Percentiles rank a stretch among this genome's conserved stretches.
These are phyloP conservation scores for Phragmatobia fuliginosa DNA, from an alignment of 2,888 invertebrate species.

Conservation along the genomic window DNA sequence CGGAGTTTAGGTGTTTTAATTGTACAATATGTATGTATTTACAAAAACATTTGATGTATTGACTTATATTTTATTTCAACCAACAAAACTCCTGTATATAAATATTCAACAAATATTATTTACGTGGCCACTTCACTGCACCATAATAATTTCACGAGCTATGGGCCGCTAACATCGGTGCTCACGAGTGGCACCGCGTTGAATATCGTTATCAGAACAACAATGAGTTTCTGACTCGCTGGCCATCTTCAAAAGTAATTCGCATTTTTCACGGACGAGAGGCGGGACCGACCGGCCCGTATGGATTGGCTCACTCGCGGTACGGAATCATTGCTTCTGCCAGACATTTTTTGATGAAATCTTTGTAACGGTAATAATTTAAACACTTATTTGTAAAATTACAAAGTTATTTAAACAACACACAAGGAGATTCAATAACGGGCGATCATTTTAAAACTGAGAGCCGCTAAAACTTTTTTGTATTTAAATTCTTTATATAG, in stretches of 20 bases:
- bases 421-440: background rate
- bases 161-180: conserved; percentile 57
- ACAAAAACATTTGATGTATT: too few relatives aligned
- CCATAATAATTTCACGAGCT: conserved; percentile 77
- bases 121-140: conserved; percentile 67
- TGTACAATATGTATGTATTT: too few relatives aligned
- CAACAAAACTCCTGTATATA: background rate
- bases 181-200: conserved; percentile 61
- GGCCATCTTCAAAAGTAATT: conserved; percentile 79
- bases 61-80: background rate
- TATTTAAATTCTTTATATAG: background rate
- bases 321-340: conserved; percentile 9
- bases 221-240: conserved; percentile 84
- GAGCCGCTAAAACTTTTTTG: background rate
- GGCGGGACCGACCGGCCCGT: conserved; percentile 44
- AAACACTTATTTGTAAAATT: conserved; percentile 1
- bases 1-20: too few relatives aligned
- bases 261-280: conserved; percentile 72
- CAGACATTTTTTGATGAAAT: conserved; percentile 21
- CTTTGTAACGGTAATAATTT: conserved; percentile 13
- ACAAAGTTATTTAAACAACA: background rate
- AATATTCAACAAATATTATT: conserved; percentile 25
- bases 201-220: conserved; percentile 78
- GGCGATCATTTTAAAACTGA: background rate
- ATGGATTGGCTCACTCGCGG: conserved; percentile 23